A percentile compares a stretch with the other conserved stretches of the same genome.
Evolutionary conservation across 2,888 invertebrate genomes (phyloP).

Genomic region (Leucophenga maculata): DNA sequence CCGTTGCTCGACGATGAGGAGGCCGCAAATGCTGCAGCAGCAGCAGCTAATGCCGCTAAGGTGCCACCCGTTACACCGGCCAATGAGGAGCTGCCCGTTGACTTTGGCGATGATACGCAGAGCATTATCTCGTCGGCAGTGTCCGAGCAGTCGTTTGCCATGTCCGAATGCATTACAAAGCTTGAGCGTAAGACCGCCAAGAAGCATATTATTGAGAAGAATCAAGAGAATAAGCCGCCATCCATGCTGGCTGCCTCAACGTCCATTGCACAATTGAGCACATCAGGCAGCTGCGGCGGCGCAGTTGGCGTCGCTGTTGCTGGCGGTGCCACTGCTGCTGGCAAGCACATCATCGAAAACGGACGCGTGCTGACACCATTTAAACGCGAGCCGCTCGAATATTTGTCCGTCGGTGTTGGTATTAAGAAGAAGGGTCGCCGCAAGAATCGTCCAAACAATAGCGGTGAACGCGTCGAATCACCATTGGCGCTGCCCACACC

Average conservation of each 20-base stretch:
- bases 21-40: conserved; percentile 14
- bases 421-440: conserved; percentile 83
- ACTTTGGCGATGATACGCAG: conserved; percentile 77
- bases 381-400: conserved; percentile 83
- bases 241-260: conserved; percentile 27
- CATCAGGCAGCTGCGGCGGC: background rate
- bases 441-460: conserved; percentile 76
- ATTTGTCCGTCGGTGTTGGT: conserved; percentile 78
- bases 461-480: conserved; percentile 78
- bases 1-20: conserved; percentile 79
- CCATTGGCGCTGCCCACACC: conserved; percentile 78
- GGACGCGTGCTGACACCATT: conserved; percentile 77
- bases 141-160: conserved; percentile 81
- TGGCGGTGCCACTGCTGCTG: conserved; percentile 37
- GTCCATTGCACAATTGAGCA: conserved; percentile 45
- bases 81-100: conserved; percentile 77
- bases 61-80: conserved; percentile 81
- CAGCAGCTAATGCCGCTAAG: conserved; percentile 59
- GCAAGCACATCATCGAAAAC: conserved; percentile 65
- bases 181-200: conserved; percentile 75
- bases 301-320: conserved; percentile 27
- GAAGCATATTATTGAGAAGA: conserved; percentile 68
- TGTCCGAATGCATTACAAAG: conserved; percentile 78
- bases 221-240: conserved; percentile 70
- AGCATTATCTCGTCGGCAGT: conserved; percentile 84